Base-by-base conservation (phyloP, 2,888 invertebrate species). In the Dyspetes luteomarginatus region DNA sequence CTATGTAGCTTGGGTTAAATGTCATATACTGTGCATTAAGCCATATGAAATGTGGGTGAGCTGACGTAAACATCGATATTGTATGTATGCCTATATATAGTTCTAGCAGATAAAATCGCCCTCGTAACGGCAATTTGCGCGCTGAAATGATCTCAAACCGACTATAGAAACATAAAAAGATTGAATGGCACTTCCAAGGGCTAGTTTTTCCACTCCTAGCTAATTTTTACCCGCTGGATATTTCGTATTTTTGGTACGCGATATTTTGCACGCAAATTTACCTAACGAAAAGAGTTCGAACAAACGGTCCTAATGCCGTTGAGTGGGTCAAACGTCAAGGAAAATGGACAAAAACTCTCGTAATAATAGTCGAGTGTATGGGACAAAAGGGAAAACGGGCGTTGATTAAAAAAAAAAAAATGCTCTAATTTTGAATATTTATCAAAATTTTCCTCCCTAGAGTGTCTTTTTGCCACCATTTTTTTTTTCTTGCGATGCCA, bases 51-150 rank as follows among this genome's bases (percentile, higher is more conserved):
- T 30, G 50, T 30, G 30, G 9, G 43, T 30, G 19, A 19, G 65
- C 30, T 65, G 65, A 65, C 65, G 65, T 65, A 65, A 65, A 65
- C 65, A 50, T 48, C 65, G 48, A 48, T 36, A 36, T 50, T 19
- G 45, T 50, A 48, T 17, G 9, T 12, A 50, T 17, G 3, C 9
- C 9, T 12, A 50, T 30, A 48, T 43, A 65, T 26, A 45, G 26
- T 19, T 9, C n/a, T 2, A 26, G 7, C 2, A 45, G 45, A 3
- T 28, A 17, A 45, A 36, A 15, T 48, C 48, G 48, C 17, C 50
- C 48, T 28, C 30, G 3, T 30, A 19, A 30, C 30, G 12, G 12
- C 65, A 50, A 30, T 50, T 65, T 48, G 28, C 48, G 15, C 30
- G 17, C 1, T 30, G 12, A 30, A 65, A 50, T 65, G 26, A 65